Evolutionary conservation across 1,140 invertebrate genomes (phyloP), one percentile per base, ranked within the genome.

Genomic region (Sycophaga agraensis): DNA sequence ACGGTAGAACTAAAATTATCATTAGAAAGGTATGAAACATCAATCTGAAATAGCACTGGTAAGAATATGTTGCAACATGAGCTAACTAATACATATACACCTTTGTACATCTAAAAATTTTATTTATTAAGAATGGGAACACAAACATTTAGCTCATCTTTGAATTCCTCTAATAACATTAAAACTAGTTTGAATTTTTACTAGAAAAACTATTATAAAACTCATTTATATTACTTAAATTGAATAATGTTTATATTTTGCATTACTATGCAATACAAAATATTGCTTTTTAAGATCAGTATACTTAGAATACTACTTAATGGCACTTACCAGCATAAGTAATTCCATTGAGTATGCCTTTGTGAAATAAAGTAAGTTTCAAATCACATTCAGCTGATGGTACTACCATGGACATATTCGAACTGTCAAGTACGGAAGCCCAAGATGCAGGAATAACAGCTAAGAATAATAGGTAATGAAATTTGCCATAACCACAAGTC

Each of bases 301-400:
- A 7, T 7, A 21, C 19, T 42, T 42, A 42, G 14, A 4, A 2
- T 4, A 16, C 5, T 19, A 42, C 9, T 42, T 9, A 17, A 19
- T 3, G 17, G 16, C 24, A 69, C 71, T 65, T 67, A 88, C 89
- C 89, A 61, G 81, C 81, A 74, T 88, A 91, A 22, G 84, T 82
- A 39, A 85, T 82, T 0, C 85, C 86, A 60, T 87, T 89, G 0
- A 91, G 71, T 4, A 87, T 80, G 1, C 89, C 89, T 81, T 90
- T 90, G 26, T 89, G 82, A 9, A 85, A 71, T 0, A 87, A 68
- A 1, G 82, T 81, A 37, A 91, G 74, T 19, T 84, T 66, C 34
- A 91, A 81, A 74, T 91, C 88, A 68, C 89, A 91, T 65, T 88
- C 85, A 0, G 88, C 89, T 4, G 85, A 79, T 1, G 89, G 88